Evolutionary conservation across 2,113 vertebrate genomes (phyloP).

Genomic region (Rafetus swinhoei): DNA sequence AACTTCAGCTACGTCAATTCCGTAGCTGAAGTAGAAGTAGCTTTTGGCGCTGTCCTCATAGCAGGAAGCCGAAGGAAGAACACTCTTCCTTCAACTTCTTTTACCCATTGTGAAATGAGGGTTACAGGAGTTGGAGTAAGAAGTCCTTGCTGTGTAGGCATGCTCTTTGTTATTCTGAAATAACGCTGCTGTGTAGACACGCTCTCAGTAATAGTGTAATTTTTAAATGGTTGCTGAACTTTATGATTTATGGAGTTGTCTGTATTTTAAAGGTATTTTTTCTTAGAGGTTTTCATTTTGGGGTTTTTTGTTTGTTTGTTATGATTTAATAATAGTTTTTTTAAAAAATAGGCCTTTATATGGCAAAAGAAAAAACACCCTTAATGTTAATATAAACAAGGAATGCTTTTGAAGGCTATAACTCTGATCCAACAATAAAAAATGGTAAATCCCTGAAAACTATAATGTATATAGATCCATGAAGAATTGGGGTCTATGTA

Average conservation of each 20-base stretch:
- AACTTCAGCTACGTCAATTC: too few species aligned
- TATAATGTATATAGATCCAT: neutral
- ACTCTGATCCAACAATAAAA: neutral
- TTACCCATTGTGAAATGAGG: too few species aligned
- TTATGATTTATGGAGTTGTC: neutral
- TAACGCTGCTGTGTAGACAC: too few species aligned
- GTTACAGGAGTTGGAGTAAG: too few species aligned
- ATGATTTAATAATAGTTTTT: neutral
- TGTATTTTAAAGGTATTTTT: neutral
- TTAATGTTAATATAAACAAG: neutral
- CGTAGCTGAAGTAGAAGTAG: too few species aligned
- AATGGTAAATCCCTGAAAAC: neutral
- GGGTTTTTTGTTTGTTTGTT: neutral
- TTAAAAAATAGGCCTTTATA: neutral
- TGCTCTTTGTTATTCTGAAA: too few species aligned
- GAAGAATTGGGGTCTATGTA: neutral
- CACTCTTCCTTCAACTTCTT: too few species aligned
- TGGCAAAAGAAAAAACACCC: neutral
- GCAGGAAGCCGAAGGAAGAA: too few species aligned
- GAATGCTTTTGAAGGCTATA: neutral
- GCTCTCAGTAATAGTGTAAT: neutral
- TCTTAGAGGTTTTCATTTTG: neutral
- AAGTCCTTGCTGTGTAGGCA: too few species aligned
- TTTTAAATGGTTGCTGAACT: slow-evolving; percentile 4
- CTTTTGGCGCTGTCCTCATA: too few species aligned